Conservation (phyloP, 1,140 invertebrate species). For the Copidosoma floridanum region DNA sequence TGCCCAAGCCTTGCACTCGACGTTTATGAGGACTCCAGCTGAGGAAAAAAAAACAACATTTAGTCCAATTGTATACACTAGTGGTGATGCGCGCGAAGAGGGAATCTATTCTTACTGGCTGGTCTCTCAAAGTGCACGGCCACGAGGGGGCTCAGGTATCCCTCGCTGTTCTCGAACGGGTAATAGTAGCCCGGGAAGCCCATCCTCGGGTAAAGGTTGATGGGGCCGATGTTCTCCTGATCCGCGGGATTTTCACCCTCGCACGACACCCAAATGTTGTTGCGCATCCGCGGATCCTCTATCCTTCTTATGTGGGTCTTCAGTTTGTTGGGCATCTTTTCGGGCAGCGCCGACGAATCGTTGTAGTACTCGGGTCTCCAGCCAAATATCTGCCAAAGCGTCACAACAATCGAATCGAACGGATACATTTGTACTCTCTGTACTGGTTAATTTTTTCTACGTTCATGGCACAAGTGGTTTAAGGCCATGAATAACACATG, state of each 20-base stretch:
- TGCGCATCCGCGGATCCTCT: conserved; percentile 57
- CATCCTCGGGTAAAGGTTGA: conserved; percentile 62
- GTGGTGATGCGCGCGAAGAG: too few species aligned
- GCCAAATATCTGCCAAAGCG: conserved; percentile 76
- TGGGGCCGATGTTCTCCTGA: conserved; percentile 79
- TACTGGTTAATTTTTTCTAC: too few species aligned
- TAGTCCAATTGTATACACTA: too few species aligned
- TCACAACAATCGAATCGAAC: too few species aligned
- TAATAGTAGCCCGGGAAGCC: conserved; percentile 83
- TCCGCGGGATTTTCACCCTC: conserved; percentile 88
- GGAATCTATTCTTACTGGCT: conserved; percentile 61
- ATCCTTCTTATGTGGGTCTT: conserved; percentile 61
- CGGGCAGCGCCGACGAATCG: conserved; percentile 60
- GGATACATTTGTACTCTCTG: too few species aligned
- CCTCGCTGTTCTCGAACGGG: conserved; percentile 77
- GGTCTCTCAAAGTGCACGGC: conserved; percentile 81
- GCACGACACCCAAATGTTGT: conserved; percentile 85
- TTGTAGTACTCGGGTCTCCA: conserved; percentile 75
- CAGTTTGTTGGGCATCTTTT: conserved; percentile 65
- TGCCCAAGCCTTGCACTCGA: conserved; percentile 89
- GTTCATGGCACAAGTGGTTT: too few species aligned
- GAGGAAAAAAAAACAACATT: too few species aligned
- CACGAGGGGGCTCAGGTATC: conserved; percentile 84
- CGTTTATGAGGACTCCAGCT: conserved; percentile 83
- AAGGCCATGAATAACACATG: too few species aligned